A percentile compares a stretch with the other conserved stretches of the same genome.
phyloP scores from a whole-genome alignment of 2,888 invertebrate species.

The Orchestes rusci region DNA sequence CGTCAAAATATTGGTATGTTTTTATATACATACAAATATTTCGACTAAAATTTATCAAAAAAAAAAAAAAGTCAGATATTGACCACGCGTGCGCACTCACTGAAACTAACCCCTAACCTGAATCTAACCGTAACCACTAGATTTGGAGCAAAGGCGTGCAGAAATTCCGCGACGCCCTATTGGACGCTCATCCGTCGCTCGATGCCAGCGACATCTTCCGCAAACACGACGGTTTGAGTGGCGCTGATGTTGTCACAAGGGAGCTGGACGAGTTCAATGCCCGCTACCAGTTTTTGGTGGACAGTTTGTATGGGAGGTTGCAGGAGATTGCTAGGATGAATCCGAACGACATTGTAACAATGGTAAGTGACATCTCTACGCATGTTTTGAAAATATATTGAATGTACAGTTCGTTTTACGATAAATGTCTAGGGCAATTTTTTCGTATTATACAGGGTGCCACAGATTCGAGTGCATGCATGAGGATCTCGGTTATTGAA shows the following conservation, averaged over 20 bases:
- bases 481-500: too few relatives aligned
- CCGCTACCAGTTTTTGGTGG: conserved; percentile 65
- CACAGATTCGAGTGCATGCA: too few relatives aligned
- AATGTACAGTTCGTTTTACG: too few relatives aligned
- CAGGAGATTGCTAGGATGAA: conserved; percentile 60
- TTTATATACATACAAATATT: too few relatives aligned
- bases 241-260: conserved; percentile 68
- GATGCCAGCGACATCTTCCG: conserved; percentile 49
- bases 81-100: conserved; percentile 46
- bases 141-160: conserved; percentile 80
- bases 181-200: conserved; percentile 75
- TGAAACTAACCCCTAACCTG: conserved; percentile 44
- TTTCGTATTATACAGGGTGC: too few relatives aligned
- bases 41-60: too few relatives aligned
- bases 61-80: too few relatives aligned
- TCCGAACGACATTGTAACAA: conserved; percentile 65
- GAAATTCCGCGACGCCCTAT: conserved; percentile 74
- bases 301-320: conserved; percentile 61
- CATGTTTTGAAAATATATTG: too few relatives aligned
- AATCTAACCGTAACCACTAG: conserved; percentile 53
- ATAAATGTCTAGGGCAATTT: too few relatives aligned
- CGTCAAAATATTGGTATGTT: too few relatives aligned
- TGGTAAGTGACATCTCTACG: too few relatives aligned
- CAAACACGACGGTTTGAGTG: conserved; percentile 36
- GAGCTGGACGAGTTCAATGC: conserved; percentile 78